These are phyloP conservation scores for Sesia apiformis DNA, from an alignment of 2,888 invertebrate genomes.

Conservation along the genomic window DNA sequence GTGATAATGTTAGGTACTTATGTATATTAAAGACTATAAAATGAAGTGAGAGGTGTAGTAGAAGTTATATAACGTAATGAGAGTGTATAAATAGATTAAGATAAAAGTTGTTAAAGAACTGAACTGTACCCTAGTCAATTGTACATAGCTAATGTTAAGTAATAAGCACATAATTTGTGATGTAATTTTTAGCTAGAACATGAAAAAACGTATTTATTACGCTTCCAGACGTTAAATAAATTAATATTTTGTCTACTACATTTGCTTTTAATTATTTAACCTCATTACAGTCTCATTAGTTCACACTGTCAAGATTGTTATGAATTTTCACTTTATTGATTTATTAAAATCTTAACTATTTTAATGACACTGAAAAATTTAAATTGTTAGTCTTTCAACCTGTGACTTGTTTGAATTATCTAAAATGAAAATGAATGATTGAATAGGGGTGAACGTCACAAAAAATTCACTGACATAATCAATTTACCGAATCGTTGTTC, in stretches of 20 bases:
- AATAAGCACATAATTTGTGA: conserved; percentile 68
- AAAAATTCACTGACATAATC: conserved; percentile 60
- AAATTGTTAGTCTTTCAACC: neutral
- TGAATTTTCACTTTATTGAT: too few species aligned
- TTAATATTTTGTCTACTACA: conserved; percentile 66
- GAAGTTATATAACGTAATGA: conserved; percentile 19
- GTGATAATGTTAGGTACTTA: conserved; percentile 68
- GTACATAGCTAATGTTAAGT: conserved; percentile 54
- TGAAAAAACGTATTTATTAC: conserved; percentile 71
- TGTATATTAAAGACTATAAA: conserved; percentile 30
- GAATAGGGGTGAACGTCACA: conserved; percentile 47
- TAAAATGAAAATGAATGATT: conserved; percentile 33
- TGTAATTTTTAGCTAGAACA: conserved; percentile 67
- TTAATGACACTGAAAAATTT: too few species aligned
- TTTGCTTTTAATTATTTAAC: neutral
- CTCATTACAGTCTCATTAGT: neutral
- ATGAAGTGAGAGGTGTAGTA: conserved; percentile 28
- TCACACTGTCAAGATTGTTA: too few species aligned
- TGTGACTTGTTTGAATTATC: neutral
- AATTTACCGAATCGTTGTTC: conserved; percentile 68
- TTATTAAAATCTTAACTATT: too few species aligned
- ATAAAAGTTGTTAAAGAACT: conserved; percentile 60
- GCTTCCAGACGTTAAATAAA: conserved; percentile 72
- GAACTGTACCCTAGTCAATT: conserved; percentile 75
- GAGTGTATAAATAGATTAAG: conserved; percentile 34